Conservation (phyloP, 2,113 vertebrate genomes). For the Aythya baeri region DNA sequence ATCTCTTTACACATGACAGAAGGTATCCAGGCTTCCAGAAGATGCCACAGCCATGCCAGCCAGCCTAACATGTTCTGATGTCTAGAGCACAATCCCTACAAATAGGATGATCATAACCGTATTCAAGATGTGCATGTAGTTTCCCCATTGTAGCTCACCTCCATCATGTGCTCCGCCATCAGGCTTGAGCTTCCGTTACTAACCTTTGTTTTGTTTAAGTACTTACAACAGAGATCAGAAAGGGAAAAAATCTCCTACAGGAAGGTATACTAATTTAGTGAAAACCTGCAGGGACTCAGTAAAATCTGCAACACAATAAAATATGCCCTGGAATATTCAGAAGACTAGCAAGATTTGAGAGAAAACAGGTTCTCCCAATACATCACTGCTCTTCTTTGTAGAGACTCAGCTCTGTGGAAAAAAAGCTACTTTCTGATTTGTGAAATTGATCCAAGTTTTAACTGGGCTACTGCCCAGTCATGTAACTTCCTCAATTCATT, state of each 20-base stretch:
- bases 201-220: neutral
- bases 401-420: neutral
- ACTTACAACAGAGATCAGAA: neutral
- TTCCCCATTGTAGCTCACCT: neutral
- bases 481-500: neutral
- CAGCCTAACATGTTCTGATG: neutral
- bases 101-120: neutral
- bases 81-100: neutral
- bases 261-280: neutral
- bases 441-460: neutral
- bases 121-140: neutral
- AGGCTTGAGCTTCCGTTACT: neutral
- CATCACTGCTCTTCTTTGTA: neutral
- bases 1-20: fast-evolving
- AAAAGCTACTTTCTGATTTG: neutral
- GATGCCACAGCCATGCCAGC: neutral
- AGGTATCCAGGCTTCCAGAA: neutral
- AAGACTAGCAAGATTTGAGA: neutral
- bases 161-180: neutral
- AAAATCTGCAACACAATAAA: neutral
- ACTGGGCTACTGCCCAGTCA: neutral
- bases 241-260: neutral
- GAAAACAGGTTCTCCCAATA: constrained; percentile 6
- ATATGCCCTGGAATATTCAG: neutral
- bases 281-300: neutral